Evolutionary conservation across 2,797 vertebrate genomes (phyloP).

Genomic region (Bovichtus diacanthus): DNA sequence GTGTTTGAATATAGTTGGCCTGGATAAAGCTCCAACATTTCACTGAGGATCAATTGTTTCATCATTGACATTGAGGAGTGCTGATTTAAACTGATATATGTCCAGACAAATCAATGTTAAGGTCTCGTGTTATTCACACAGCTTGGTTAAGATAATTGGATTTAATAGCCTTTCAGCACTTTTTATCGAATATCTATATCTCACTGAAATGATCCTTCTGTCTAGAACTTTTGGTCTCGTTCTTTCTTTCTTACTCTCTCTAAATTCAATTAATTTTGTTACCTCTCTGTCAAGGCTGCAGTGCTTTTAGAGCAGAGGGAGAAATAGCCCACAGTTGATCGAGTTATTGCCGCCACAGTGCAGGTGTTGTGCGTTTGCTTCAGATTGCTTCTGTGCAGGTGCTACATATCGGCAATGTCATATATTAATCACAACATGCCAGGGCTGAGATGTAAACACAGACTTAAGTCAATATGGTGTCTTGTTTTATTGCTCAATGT

Average conservation of each 20-base stretch:
- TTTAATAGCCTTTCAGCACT: constrained; percentile 45
- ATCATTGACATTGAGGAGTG: constrained; percentile 14
- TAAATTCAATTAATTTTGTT: constrained; percentile 7
- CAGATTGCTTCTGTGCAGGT: background rate
- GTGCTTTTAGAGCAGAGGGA: background rate
- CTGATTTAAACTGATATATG: constrained; percentile 38
- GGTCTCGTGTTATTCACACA: constrained; percentile 14
- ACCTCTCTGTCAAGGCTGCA: background rate
- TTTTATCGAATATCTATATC: constrained; percentile 56
- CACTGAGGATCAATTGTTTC: constrained; percentile 18
- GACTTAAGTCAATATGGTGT: background rate
- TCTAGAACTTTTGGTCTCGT: constrained; percentile 9
- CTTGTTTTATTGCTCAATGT: background rate
- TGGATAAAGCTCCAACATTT: background rate
- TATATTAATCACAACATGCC: constrained; percentile 3
- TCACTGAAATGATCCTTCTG: constrained; percentile 42
- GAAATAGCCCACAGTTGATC: background rate
- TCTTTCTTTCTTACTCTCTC: background rate
- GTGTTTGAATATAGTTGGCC: background rate
- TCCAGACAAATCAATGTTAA: constrained; percentile 9
- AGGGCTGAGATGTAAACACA: constrained; percentile 4
- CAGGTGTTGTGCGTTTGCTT: constrained; percentile 5
- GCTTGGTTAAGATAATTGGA: constrained; percentile 42
- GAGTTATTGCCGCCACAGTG: background rate
- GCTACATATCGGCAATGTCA: background rate